Evolutionary conservation across 1,140 invertebrate genomes (phyloP), one percentile per base, ranked within the genome.

Genomic region (Wiebesia pumilae): DNA sequence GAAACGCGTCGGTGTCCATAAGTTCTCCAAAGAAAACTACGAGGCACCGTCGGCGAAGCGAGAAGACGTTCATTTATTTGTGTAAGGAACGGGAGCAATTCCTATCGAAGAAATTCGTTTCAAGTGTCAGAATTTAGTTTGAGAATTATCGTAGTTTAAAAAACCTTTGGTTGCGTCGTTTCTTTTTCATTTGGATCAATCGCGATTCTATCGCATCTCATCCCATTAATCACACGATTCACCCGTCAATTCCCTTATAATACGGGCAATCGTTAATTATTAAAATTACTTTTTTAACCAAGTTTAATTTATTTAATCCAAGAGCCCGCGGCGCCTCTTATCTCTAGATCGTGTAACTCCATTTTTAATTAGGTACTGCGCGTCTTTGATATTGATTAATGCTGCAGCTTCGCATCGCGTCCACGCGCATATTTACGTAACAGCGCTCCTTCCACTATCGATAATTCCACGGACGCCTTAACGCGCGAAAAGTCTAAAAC

Each of bases 1-100:
- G n/a, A n/a, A n/a, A n/a, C n/a, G n/a, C n/a, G n/a, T 75, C 71
- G 38, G 71, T 75, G 71, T 75, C 71, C n/a, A 43, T 75, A 43
- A 24, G 43, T 75, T 27, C 35, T 27, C 3, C 67, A 21, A n/a
- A 12, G 30, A 4, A 3, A 33, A 71, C 33, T 35, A 35, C 33
- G 3, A 71, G 35, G 0, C 9, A 9, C n/a, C 67, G 10, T n/a
- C n/a, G n/a, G n/a, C n/a, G n/a, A n/a, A n/a, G n/a, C n/a, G n/a
- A n/a, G n/a, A n/a, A 35, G 67, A 0, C 33, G 35, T 69, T 69
- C 35, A 69, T 69, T 69, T n/a, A n/a, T n/a, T n/a, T n/a, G n/a
- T n/a, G n/a, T n/a, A n/a, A n/a, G 67, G 67, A 69, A 67, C 10
- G 7, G 62, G 67, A 30, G 30, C 30, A n/a, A 30, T 35, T 69